Evolutionary conservation across 2,888 invertebrate species (phyloP).

Genomic region (Didymodactylos carnosus): DNA sequence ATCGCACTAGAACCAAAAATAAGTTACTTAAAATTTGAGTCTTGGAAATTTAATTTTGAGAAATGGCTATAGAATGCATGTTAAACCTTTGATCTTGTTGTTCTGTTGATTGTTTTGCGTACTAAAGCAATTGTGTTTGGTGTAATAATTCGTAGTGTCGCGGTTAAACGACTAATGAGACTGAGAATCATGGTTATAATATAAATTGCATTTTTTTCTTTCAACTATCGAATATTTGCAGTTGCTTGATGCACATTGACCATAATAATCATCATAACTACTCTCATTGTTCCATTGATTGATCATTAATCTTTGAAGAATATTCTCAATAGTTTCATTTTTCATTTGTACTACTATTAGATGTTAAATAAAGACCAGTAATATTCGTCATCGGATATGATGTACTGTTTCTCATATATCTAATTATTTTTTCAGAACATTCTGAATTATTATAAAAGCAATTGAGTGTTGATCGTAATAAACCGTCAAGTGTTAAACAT

Average conservation of each 20-base stretch:
- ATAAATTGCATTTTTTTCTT: background rate
- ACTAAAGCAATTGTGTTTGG: too few species aligned
- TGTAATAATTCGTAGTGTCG: background rate
- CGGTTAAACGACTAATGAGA: background rate
- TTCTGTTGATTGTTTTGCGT: too few species aligned
- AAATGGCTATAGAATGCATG: too few species aligned
- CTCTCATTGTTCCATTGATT: background rate
- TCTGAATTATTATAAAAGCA: background rate
- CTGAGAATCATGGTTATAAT: background rate
- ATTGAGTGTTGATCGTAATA: background rate
- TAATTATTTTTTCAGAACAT: too few species aligned
- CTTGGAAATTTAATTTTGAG: too few species aligned
- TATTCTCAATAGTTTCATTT: background rate
- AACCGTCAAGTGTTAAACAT: background rate
- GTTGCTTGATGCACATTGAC: background rate
- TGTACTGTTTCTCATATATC: too few species aligned
- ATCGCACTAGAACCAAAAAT: too few species aligned
- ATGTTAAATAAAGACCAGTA: too few species aligned
- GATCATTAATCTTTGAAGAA: background rate
- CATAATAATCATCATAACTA: background rate
- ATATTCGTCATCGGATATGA: too few species aligned
- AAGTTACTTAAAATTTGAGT: too few species aligned
- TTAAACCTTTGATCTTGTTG: too few species aligned
- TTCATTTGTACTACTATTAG: too few species aligned
- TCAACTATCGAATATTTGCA: background rate